Conservation (phyloP, 1,140 invertebrate species). For the Archivesica marissinica region DNA sequence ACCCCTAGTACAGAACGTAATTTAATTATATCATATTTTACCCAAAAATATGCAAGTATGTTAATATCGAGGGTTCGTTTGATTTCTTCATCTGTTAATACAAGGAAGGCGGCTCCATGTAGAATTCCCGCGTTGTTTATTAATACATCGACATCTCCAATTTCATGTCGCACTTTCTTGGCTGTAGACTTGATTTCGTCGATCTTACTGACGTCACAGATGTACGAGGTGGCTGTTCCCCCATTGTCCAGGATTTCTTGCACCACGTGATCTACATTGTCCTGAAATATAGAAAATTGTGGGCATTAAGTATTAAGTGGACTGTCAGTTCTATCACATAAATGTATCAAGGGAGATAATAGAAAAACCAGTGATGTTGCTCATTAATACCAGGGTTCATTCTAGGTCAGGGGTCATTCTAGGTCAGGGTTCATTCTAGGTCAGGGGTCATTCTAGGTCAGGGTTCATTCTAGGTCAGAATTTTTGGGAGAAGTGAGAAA, state of each 20-base stretch:
- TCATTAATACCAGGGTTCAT: too few relatives aligned
- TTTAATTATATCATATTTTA: constrained; percentile 77
- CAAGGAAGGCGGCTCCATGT: constrained; percentile 91
- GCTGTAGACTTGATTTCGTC: constrained; percentile 71
- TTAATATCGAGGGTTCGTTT: constrained; percentile 88
- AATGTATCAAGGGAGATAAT: too few relatives aligned
- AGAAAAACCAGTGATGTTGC: too few relatives aligned
- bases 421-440: too few relatives aligned
- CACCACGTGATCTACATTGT: constrained; percentile 86
- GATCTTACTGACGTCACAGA: constrained; percentile 79
- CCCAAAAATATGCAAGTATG: constrained; percentile 88
- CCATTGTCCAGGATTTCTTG: constrained; percentile 71
- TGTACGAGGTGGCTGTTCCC: constrained; percentile 70
- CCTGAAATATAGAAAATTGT: constrained; percentile 88
- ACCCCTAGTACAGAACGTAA: not conserved
- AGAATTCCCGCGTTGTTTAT: constrained; percentile 98
- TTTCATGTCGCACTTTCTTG: constrained; percentile 87
- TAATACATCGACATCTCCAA: constrained; percentile 94
- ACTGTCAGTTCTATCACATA: too few relatives aligned
- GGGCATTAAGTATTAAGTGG: too few relatives aligned
- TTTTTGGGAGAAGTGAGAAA: too few relatives aligned
- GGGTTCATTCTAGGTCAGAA: too few relatives aligned
- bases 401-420: too few relatives aligned
- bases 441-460: too few relatives aligned
- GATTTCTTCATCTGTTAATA: constrained; percentile 90